Evolutionary conservation across 2,113 vertebrate species (phyloP).

Genomic region (Trichechus manatus): DNA sequence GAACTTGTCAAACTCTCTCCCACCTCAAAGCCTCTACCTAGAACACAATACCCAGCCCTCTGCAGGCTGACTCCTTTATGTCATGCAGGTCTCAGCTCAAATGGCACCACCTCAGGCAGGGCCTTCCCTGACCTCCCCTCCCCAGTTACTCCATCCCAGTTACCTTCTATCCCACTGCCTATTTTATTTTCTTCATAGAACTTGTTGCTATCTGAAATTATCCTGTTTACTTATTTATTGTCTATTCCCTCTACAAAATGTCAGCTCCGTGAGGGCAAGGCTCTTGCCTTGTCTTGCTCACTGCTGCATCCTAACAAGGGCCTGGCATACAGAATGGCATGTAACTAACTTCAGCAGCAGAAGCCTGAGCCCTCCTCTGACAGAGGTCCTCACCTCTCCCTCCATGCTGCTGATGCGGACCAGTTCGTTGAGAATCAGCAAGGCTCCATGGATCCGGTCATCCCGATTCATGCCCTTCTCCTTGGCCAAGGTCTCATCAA

Average conservation of each 20-base stretch:
- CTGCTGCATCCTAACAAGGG: neutral
- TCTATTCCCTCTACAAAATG: neutral
- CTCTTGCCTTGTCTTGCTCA: neutral
- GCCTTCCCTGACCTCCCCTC: neutral
- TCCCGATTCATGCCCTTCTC: slow-evolving; percentile 99
- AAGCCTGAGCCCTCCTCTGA: rapidly evolving
- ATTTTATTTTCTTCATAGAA: neutral
- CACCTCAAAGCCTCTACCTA: neutral
- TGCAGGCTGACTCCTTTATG: neutral
- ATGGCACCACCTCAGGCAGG: neutral
- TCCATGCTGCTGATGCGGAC: slow-evolving; percentile 99
- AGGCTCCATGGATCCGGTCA: slow-evolving; percentile 96
- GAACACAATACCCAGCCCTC: neutral
- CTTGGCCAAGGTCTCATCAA: slow-evolving; percentile 97
- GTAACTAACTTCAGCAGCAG: neutral
- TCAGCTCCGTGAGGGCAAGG: neutral
- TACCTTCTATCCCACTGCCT: neutral
- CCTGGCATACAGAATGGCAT: neutral
- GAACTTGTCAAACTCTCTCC: neutral
- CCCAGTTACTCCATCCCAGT: rapidly evolving
- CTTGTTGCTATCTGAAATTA: neutral
- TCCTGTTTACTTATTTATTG: neutral
- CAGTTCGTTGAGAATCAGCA: slow-evolving; percentile 98
- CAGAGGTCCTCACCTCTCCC: slow-evolving; percentile 93
- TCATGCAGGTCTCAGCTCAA: neutral